Base-by-base conservation (phyloP, 92 coral and sea anemone species). In the Epizoanthus ramosus region DNA sequence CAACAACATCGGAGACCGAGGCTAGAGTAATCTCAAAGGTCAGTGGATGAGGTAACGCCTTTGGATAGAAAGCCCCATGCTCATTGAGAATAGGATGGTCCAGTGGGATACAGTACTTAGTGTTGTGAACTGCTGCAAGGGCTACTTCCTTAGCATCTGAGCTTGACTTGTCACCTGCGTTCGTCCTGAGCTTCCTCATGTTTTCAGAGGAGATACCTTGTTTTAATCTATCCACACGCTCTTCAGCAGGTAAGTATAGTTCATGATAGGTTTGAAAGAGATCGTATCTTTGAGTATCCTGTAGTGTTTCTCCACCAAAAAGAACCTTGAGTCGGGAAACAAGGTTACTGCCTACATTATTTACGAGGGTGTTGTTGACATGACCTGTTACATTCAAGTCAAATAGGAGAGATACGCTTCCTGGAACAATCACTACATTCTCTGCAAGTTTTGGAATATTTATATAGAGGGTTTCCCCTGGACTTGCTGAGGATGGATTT, bases 381-480 rank as follows among this genome's bases (percentile, higher is more conserved):
- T 85, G 89, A 12, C 89, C 89, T 24, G 39, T 22, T 6, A 47
- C 88, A 37, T 60, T 73, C n/a, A 82, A 74, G 23, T 82, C 80
- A 63, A 82, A 82, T 69, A 68, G 65, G 31, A 82, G 68, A 54
- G 79, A 85, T 14, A 76, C 88, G 63, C 85, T 88, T 28, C 92
- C 90, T 31, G 90, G 83, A 15, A 83, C 87, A 33, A 82, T 57
- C 0, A 87, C 80, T 50, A 8, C 23, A 43, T 74, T 74, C 80
- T 74, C 80, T 8, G 80, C 6, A 87, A 12, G 67, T 87, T n/a
- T n/a, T n/a, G n/a, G n/a, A n/a, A n/a, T n/a, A n/a, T n/a, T n/a
- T n/a, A n/a, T n/a, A n/a, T n/a, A 87, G 0, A 83, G 84, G 3
- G 87, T 87, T 22, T 87, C 90, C 0, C 89, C 92, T 1, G 92